Conservation (phyloP, 2,113 vertebrate genomes). For the Sinocyclocheilus anshuiensis region DNA sequence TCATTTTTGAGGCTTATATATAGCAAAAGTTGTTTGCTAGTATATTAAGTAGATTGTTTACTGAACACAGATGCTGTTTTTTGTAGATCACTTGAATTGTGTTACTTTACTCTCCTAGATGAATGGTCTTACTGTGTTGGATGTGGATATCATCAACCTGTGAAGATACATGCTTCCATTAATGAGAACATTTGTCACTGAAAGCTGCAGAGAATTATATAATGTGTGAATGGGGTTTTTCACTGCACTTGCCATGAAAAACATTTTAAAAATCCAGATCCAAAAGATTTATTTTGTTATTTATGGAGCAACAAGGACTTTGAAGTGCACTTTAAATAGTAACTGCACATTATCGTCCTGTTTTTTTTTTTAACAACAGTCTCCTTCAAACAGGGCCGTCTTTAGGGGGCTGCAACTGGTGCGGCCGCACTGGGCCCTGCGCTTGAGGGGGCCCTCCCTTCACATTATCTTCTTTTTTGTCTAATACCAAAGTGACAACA, state of each 20-base stretch:
- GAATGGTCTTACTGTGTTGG: background rate
- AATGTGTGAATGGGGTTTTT: background rate
- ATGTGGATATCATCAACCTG: background rate
- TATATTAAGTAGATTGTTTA: conserved; percentile 36
- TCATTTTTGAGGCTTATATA: conserved; percentile 69
- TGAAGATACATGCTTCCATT: background rate
- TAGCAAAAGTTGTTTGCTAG: conserved; percentile 9
- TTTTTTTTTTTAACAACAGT: background rate
- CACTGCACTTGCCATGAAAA: background rate
- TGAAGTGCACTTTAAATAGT: conserved; percentile 38
- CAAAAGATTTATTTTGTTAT: conserved; percentile 35
- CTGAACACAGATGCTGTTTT: conserved; percentile 26
- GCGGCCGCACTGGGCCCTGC: background rate
- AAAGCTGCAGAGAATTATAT: background rate
- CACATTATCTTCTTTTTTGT: background rate
- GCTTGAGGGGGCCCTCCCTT: background rate
- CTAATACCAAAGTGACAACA: conserved; percentile 27
- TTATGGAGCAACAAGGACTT: conserved; percentile 48
- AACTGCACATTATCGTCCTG: background rate
- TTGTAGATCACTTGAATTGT: conserved; percentile 32
- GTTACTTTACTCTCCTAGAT: conserved; percentile 20
- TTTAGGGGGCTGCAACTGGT: too few species aligned
- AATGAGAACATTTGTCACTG: background rate
- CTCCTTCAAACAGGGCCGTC: background rate
- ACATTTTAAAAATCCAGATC: conserved; percentile 45